These are phyloP conservation scores for Chrysotoxum bicinctum DNA, from an alignment of 2,888 invertebrate species.

Conservation along the genomic window DNA sequence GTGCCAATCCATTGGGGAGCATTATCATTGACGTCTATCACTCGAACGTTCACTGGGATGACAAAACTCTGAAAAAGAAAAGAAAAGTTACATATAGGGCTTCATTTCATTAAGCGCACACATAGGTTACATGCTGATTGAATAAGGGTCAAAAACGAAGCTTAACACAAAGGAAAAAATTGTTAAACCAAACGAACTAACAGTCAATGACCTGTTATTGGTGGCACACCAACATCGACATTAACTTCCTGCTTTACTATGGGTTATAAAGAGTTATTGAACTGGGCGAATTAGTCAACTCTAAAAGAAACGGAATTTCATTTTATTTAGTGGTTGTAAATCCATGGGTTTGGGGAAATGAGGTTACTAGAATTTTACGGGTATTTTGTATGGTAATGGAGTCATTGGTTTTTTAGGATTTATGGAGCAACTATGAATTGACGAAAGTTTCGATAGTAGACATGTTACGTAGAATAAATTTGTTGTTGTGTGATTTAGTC, in stretches of 20 bases:
- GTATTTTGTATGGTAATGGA: background rate
- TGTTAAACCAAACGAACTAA: background rate
- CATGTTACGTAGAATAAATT: too few species aligned
- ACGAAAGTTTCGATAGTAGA: too few species aligned
- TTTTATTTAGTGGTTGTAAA: constrained; percentile 2
- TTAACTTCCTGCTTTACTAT: constrained; percentile 2
- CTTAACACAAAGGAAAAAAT: background rate
- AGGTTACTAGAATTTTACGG: constrained; percentile 46
- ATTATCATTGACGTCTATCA: constrained; percentile 96
- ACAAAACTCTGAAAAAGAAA: constrained; percentile 79
- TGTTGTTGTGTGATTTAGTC: too few species aligned
- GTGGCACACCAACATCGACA: background rate
- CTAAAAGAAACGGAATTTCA: constrained; percentile 2
- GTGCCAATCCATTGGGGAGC: constrained; percentile 91
- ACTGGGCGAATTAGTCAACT: constrained; percentile 29
- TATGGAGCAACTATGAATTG: too few species aligned
- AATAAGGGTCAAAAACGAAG: constrained; percentile 9
- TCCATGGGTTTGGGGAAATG: background rate
- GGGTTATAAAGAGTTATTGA: constrained; percentile 19
- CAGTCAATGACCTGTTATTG: constrained; percentile 51
- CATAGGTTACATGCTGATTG: constrained; percentile 23
- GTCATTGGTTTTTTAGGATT: too few species aligned
- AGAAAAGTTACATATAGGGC: background rate
- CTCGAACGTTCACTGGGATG: constrained; percentile 83
- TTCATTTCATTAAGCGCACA: background rate